A percentile compares a stretch with the other conserved stretches of the same genome.
Conservation (phyloP, 2,797 vertebrate genomes). For the Carduelis carduelis region DNA sequence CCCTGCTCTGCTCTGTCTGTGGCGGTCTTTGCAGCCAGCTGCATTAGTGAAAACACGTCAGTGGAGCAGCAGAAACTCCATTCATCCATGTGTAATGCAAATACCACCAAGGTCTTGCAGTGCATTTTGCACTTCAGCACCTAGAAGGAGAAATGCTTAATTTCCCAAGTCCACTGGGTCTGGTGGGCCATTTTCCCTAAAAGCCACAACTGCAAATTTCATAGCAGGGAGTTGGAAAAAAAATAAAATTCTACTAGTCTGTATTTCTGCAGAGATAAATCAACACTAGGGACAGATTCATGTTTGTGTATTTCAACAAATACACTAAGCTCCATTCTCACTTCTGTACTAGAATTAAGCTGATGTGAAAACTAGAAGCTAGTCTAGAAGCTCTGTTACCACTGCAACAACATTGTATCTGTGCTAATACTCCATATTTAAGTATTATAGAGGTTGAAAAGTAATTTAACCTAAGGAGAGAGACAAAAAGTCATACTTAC, state of each 20-base stretch:
- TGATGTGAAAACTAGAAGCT: not conserved
- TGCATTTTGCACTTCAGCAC: not conserved
- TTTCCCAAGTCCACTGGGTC: not conserved
- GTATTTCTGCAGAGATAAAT: not conserved
- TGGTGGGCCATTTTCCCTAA: not conserved
- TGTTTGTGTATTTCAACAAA: not conserved
- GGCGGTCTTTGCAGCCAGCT: not conserved
- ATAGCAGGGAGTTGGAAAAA: not conserved
- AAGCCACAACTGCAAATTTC: not conserved
- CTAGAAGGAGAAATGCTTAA: not conserved
- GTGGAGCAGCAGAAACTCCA: not conserved
- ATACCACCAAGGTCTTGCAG: not conserved
- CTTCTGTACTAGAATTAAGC: not conserved
- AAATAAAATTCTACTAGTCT: not conserved
- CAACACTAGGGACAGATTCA: not conserved
- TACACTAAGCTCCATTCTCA: not conserved
- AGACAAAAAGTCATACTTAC: conserved; percentile 75
- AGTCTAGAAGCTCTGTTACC: not conserved
- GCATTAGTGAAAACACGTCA: not conserved
- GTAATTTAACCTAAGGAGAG: not conserved
- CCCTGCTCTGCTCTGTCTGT: not conserved
- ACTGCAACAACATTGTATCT: not conserved
- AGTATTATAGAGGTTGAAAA: not conserved
- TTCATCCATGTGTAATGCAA: not conserved
- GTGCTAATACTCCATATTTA: not conserved